These are phyloP conservation scores for Penaeus indicus DNA, from an alignment of 1,140 invertebrate species.

Conservation along the genomic window DNA sequence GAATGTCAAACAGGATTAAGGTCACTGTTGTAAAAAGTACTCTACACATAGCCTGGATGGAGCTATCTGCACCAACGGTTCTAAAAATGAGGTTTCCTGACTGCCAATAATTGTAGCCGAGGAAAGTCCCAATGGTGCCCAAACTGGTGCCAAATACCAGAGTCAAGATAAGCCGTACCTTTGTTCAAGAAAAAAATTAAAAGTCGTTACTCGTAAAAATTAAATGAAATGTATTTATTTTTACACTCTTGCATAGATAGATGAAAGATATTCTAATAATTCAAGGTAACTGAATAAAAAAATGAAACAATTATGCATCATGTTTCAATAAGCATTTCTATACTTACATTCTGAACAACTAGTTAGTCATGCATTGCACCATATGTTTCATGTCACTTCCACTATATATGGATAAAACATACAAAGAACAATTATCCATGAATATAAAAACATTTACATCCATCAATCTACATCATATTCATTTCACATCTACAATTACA, in stretches of 20 bases:
- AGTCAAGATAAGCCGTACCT: slow-evolving; percentile 46
- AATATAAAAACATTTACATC: too few relatives aligned
- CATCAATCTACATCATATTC: neutral
- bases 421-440: too few relatives aligned
- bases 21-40: slow-evolving; percentile 42
- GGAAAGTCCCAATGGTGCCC: slow-evolving; percentile 28
- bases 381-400: too few relatives aligned
- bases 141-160: slow-evolving; percentile 34
- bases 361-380: too few relatives aligned
- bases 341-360: too few relatives aligned
- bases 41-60: slow-evolving; percentile 46
- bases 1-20: slow-evolving; percentile 42
- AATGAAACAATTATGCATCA: too few relatives aligned
- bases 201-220: neutral
- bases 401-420: too few relatives aligned
- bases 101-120: slow-evolving; percentile 46
- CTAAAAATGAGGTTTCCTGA: slow-evolving; percentile 50
- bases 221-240: too few relatives aligned
- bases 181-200: neutral
- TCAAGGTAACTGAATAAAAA: too few relatives aligned
- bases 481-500: neutral
- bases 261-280: too few relatives aligned
- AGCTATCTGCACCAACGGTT: slow-evolving; percentile 41
- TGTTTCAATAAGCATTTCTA: too few relatives aligned
- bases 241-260: too few relatives aligned